Base-by-base conservation (phyloP, 1,140 invertebrate species). In the Philotrypesis tridentata region DNA sequence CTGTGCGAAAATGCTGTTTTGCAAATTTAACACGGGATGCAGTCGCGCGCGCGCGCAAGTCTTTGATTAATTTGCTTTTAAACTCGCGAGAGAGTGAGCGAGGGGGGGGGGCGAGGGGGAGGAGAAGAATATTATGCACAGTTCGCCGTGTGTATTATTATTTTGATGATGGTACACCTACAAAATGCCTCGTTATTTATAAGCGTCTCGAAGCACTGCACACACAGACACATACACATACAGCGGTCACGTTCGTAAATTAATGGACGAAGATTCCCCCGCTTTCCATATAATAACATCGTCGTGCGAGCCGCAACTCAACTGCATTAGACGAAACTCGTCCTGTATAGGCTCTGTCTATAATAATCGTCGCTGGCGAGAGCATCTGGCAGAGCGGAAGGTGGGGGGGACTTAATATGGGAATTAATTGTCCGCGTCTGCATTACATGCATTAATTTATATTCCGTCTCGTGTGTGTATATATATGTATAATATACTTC, bases 341-440 rank as follows among this genome's bases (percentile, higher is more conserved):
- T n/a, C n/a, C n/a, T 72, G 25, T 72, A 37, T 1, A 65, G 25
- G 9, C 27, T 67, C 6, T 5, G 27, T 67, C 61, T 48, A 65
- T 65, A 76, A 40, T n/a, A 37, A 37, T 37, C 33, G 9, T 37
- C 33, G 33, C 9, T 37, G 3, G 33, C n/a, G 33, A 5, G 33
- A 37, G 9, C 14, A n/a, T n/a, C n/a, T n/a, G n/a, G 40, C 33
- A 29, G 33, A 43, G 61, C 74, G 74, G 33, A 76, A 76, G 61
- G 43, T 33, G 33, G 33, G 61, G 43, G 61, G 33, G 33, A 1
- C 25, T 65, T 40, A 43, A 65, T 61, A 33, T 27, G 25, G 12
- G 67, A 78, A 78, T 76, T 76, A 76, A 76, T 78, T 78, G 63
- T 78, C 75, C 68, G 75, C 75, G 65, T 67, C 63, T 31, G 63